These are phyloP conservation scores for Cotesia vestalis DNA, from an alignment of 1,140 invertebrate genomes.

Conservation along the genomic window DNA sequence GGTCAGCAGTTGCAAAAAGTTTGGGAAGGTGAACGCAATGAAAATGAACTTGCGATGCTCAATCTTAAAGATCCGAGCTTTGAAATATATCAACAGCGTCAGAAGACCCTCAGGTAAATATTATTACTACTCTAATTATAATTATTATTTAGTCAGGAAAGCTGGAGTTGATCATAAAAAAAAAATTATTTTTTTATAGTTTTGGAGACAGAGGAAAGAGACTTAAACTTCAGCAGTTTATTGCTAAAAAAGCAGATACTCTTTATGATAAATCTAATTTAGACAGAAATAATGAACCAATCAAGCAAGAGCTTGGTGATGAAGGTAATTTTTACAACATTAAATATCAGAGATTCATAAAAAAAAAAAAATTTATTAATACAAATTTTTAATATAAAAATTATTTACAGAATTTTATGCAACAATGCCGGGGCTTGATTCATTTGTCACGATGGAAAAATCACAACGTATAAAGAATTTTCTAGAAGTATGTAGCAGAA, in stretches of 20 bases:
- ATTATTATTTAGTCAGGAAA: not conserved
- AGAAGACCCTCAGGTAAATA: constrained; percentile 70
- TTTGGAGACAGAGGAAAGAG: constrained; percentile 84
- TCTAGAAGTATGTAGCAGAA: constrained; percentile 73
- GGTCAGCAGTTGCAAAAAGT: constrained; percentile 85
- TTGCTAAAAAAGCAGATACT: constrained; percentile 79
- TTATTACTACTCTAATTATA: not conserved
- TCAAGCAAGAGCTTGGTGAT: constrained; percentile 58
- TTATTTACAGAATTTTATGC: constrained; percentile 77
- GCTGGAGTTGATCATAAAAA: too few relatives aligned
- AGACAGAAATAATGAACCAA: constrained; percentile 62
- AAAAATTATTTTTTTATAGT: constrained; percentile 53
- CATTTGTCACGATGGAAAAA: constrained; percentile 78
- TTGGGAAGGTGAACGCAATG: constrained; percentile 82
- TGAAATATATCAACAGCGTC: constrained; percentile 78
- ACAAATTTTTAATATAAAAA: constrained; percentile 30
- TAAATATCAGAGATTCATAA: not conserved
- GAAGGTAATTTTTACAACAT: constrained; percentile 52
- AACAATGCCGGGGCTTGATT: constrained; percentile 86
- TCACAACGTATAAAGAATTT: constrained; percentile 78
- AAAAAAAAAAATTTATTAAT: constrained; percentile 27
- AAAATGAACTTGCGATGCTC: constrained; percentile 74
- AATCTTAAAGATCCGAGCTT: constrained; percentile 76
- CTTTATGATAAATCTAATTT: constrained; percentile 70
- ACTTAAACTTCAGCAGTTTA: constrained; percentile 84